Percentiles rank a stretch among this genome's conserved stretches.
phyloP scores from a whole-genome alignment of 2,797 vertebrate species.

The Falco biarmicus region DNA sequence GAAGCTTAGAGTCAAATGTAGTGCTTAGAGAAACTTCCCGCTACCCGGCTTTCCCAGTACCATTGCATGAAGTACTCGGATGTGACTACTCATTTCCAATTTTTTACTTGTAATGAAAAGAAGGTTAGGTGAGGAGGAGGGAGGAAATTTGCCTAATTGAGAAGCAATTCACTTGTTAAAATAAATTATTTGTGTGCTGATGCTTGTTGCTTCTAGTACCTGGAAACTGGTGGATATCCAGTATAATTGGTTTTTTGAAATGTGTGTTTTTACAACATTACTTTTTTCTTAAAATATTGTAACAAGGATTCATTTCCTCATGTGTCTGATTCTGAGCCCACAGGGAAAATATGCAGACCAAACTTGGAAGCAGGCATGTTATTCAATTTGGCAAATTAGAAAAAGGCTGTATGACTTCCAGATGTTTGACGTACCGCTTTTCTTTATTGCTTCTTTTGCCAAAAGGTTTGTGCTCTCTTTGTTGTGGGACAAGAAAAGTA shows the following conservation, averaged over 20 bases:
- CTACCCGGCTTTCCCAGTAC: neutral
- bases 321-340: constrained; percentile 29
- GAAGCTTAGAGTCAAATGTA: neutral
- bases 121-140: neutral
- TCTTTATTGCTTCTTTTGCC: neutral
- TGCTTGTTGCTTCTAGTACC: neutral
- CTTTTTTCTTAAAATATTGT: constrained; percentile 24
- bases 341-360: neutral
- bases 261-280: neutral
- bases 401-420: neutral
- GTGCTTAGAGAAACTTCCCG: neutral
- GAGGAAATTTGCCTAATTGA: neutral
- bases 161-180: neutral
- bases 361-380: neutral
- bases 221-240: constrained; percentile 13
- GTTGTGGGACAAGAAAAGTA: neutral
- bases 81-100: neutral
- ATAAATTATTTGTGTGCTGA: neutral
- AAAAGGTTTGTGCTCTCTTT: neutral
- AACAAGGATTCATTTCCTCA: constrained; percentile 63
- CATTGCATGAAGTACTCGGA: neutral
- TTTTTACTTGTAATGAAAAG: neutral
- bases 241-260: neutral
- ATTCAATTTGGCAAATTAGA: neutral
- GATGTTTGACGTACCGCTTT: neutral